Percentiles rank a stretch among this genome's conserved stretches.
Evolutionary conservation across 1,140 invertebrate species (phyloP).

Genomic region (Triops cancriformis): DNA sequence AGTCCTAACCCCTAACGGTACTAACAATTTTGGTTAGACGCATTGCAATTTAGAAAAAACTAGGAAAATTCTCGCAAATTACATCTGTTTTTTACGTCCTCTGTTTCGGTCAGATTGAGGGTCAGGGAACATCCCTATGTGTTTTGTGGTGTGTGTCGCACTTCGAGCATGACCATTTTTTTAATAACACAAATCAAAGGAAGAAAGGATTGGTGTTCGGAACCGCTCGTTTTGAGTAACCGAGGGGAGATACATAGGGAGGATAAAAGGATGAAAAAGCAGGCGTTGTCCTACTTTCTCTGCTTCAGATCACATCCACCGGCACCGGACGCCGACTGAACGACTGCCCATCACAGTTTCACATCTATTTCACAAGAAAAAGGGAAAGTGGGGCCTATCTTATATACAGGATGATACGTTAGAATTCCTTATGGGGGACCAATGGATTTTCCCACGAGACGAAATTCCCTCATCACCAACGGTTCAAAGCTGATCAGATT

Average conservation of each 20-base stretch:
- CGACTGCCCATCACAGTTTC: not conserved
- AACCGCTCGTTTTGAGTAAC: not conserved
- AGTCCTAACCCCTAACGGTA: not conserved
- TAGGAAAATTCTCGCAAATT: not conserved
- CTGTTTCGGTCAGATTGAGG: not conserved
- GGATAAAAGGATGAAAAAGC: not conserved
- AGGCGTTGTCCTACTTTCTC: conserved; percentile 9
- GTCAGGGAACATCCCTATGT: too few species aligned
- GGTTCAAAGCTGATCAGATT: too few species aligned
- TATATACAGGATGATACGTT: not conserved
- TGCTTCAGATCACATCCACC: conserved; percentile 8
- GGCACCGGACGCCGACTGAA: not conserved
- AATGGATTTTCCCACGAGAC: too few species aligned
- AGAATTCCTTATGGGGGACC: too few species aligned
- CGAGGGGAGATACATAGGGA: not conserved
- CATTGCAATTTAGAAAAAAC: not conserved
- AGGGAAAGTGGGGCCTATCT: not conserved
- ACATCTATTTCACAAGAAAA: not conserved
- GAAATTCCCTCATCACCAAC: too few species aligned
- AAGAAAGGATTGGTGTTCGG: too few species aligned
- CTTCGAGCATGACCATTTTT: not conserved
- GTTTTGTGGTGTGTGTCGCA: not conserved
- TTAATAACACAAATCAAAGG: too few species aligned
- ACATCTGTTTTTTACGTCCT: not conserved
- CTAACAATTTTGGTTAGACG: not conserved